A percentile compares a stretch with the other conserved stretches of the same genome.
phyloP scores from a whole-genome alignment of 2,888 invertebrate genomes.

The Axea sp. region DNA sequence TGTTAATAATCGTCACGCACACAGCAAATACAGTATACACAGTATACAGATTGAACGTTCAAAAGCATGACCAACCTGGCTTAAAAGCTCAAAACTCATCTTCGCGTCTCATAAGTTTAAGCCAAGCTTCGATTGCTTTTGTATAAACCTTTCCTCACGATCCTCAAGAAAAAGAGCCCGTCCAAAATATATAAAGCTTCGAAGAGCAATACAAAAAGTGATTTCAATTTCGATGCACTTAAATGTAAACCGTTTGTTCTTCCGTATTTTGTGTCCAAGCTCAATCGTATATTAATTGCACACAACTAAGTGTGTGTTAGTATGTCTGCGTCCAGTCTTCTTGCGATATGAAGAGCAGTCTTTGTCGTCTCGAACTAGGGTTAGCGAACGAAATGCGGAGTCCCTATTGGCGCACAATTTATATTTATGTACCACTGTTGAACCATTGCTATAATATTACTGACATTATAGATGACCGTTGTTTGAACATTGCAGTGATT shows the following conservation, averaged over 20 bases:
- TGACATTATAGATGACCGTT: too few relatives aligned
- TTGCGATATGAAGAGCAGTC: slow-evolving; percentile 70
- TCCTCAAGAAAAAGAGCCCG: slow-evolving; percentile 60
- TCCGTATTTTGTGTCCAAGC: slow-evolving; percentile 32
- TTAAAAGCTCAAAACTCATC: slow-evolving; percentile 64
- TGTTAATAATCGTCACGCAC: slow-evolving; percentile 68
- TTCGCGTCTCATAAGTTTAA: slow-evolving; percentile 58
- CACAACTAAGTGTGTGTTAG: slow-evolving; percentile 10
- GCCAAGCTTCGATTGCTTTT: slow-evolving; percentile 73
- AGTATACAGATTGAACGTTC: slow-evolving; percentile 77
- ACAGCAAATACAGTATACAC: slow-evolving; percentile 77
- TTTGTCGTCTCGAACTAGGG: slow-evolving; percentile 66
- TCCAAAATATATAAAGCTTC: slow-evolving; percentile 57
- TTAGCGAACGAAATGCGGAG: slow-evolving; percentile 65
- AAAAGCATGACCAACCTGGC: slow-evolving; percentile 74
- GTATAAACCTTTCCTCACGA: slow-evolving; percentile 63
- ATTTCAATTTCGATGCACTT: slow-evolving; percentile 68
- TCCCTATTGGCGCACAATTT: too few relatives aligned
- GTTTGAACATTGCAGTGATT: too few relatives aligned
- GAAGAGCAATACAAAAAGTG: slow-evolving; percentile 59
- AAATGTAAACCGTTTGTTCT: slow-evolving; percentile 63
- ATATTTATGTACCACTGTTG: too few relatives aligned
- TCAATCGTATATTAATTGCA: slow-evolving; percentile 38
- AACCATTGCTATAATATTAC: too few relatives aligned
- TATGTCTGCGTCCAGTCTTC: slow-evolving; percentile 65